Evolutionary conservation across 2,113 vertebrate species (phyloP), one percentile per base, ranked within the genome.

Genomic region (Lampris incognitus): DNA sequence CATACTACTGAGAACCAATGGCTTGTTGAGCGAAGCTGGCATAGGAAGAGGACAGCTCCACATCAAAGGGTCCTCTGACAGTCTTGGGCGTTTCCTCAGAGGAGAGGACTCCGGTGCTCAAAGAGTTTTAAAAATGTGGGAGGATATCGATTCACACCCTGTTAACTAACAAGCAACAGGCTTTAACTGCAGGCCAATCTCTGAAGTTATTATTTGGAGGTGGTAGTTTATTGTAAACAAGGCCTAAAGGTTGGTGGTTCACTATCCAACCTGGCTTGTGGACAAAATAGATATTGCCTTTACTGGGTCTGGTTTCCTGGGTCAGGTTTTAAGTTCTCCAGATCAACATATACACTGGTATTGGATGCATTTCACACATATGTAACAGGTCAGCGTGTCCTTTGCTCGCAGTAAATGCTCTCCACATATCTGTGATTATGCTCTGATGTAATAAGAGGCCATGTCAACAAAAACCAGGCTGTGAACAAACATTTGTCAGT

Each of bases 1-100:
- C 88, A 88, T 90, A 88, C 88, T 84, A 82, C 86, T 80, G 83
- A 57, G 87, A 84, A 83, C 85, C 82, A 85, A 66, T 78, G 78
- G 71, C 73, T 81, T 72, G 82, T 40, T 10, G 49, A 42, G 58
- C 40, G 39, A 10, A 48, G 37, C 48, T 36, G 57, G 48, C 40
- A 46, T 24, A 73, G 84, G 72, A 79, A 65, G 79, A 74, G 68
- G 72, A 74, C 40, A 66, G 85, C 83, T 85, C 78, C 74, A 66
- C 76, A 74, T 65, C 79, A 79, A 72, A 78, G 77, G 71, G 75
- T 87, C 85, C 69, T 84, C 81, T 66, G 74, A 76, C 55, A 24
- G 62, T 49, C 55, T 46, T 82, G 85, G 24, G 48, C 44, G 87
- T 65, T 82, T 86, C 83, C 75, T 83, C 79, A 84, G 75, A 66